Percentiles rank a stretch among this genome's conserved stretches.
phyloP scores from a whole-genome alignment of 2,888 invertebrate genomes.

The Leptinotarsa tumamoca region DNA sequence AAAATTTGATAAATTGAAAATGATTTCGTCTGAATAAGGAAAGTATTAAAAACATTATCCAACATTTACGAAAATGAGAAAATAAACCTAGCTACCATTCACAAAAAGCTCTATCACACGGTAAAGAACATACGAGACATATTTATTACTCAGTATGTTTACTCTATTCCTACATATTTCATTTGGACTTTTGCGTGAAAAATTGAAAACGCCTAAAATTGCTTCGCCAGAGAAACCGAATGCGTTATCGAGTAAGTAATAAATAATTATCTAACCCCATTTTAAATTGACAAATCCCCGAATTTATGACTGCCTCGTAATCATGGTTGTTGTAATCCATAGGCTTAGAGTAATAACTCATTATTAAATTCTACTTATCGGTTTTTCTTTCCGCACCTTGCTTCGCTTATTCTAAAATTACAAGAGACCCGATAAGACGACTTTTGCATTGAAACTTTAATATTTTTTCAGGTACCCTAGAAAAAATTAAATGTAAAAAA shows the following conservation, averaged over 20 bases:
- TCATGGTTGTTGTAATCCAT: constrained; percentile 61
- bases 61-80: too few relatives aligned
- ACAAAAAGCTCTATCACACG: too few relatives aligned
- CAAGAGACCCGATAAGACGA: constrained; percentile 20
- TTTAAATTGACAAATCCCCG: constrained; percentile 61
- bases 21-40: too few relatives aligned
- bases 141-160: neutral
- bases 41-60: too few relatives aligned
- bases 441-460: too few relatives aligned
- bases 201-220: constrained; percentile 27
- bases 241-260: constrained; percentile 54
- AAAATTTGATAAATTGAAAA: too few relatives aligned
- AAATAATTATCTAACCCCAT: constrained; percentile 61
- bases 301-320: constrained; percentile 58
- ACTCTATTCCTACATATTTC: constrained; percentile 1
- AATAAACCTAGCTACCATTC: too few relatives aligned
- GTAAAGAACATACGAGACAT: too few relatives aligned
- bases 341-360: constrained; percentile 59
- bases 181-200: neutral
- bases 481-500: too few relatives aligned
- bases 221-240: constrained; percentile 34
- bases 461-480: too few relatives aligned
- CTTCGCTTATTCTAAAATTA: constrained; percentile 48
- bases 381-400: constrained; percentile 54
- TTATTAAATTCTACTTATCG: constrained; percentile 61